A percentile compares a stretch with the other conserved stretches of the same genome.
Conservation (phyloP, 2,797 vertebrate genomes). For the Tragopan temminckii region DNA sequence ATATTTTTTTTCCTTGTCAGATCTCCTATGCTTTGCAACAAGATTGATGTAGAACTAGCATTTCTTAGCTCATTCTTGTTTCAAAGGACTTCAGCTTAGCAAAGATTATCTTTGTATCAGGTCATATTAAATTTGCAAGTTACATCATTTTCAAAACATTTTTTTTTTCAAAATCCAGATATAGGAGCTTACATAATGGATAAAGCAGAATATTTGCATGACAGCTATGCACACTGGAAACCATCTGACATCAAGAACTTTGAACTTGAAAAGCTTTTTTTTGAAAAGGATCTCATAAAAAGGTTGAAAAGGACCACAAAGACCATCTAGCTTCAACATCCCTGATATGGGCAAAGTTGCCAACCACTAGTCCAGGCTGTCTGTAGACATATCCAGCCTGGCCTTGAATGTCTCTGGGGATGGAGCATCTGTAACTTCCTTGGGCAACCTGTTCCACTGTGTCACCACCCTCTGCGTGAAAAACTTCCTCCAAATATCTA, state of each 20-base stretch:
- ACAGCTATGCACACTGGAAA: neutral
- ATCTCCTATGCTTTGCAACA: slow-evolving; percentile 52
- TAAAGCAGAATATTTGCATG: neutral
- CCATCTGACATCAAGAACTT: neutral
- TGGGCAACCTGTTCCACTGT: too few species aligned
- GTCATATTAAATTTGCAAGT: slow-evolving; percentile 1
- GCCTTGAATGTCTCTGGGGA: too few species aligned
- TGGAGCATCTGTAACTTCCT: too few species aligned
- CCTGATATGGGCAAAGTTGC: too few species aligned
- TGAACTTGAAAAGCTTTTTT: too few species aligned
- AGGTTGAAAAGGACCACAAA: too few species aligned
- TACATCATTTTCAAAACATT: slow-evolving; percentile 13
- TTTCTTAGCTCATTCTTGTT: slow-evolving; percentile 39
- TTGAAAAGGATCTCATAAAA: too few species aligned
- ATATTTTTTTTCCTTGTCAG: neutral
- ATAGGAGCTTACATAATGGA: neutral
- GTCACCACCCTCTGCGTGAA: too few species aligned
- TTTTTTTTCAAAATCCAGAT: slow-evolving; percentile 1
- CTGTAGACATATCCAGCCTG: too few species aligned
- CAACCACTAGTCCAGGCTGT: too few species aligned
- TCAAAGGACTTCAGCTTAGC: slow-evolving; percentile 1
- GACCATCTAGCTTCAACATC: too few species aligned
- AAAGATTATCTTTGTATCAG: slow-evolving; percentile 29
- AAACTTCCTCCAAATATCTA: too few species aligned
- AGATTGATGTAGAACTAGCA: slow-evolving; percentile 19